Percentiles rank a stretch among this genome's conserved stretches.
phyloP scores from a whole-genome alignment of 2,888 invertebrate genomes.

The Ariolimax columbianus region DNA sequence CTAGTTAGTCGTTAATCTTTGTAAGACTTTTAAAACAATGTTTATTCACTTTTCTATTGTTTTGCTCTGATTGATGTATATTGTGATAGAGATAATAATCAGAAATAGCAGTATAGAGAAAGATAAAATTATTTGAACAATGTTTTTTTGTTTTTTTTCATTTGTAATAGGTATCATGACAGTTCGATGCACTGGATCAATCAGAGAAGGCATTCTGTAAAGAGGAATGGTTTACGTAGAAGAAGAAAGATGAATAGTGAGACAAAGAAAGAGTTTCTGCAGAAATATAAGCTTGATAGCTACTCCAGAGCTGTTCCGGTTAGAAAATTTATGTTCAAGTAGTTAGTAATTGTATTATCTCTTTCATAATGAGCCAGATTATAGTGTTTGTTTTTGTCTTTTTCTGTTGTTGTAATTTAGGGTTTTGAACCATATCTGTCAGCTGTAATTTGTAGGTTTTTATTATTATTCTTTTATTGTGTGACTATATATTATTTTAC shows the following conservation, averaged over 20 bases:
- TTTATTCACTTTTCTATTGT: too few species aligned
- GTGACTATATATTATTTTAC: too few species aligned
- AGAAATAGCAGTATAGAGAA: background rate
- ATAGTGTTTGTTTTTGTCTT: background rate
- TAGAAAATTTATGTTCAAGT: background rate
- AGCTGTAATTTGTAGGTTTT: too few species aligned
- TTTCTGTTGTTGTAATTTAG: background rate
- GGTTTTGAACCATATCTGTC: background rate
- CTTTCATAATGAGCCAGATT: background rate
- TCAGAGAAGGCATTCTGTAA: background rate
- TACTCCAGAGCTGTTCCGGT: conserved; percentile 46
- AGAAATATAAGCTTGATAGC: conserved; percentile 42
- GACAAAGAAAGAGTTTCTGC: conserved; percentile 41
- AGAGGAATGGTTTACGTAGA: conserved; percentile 11
- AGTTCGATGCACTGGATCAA: background rate
- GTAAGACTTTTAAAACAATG: too few species aligned
- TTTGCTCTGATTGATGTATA: too few species aligned
- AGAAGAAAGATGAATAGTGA: conserved; percentile 38
- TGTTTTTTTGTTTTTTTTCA: background rate
- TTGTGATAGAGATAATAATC: too few species aligned
- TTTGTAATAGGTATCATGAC: background rate
- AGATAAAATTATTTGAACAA: background rate
- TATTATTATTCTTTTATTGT: too few species aligned
- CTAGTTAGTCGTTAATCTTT: too few species aligned
- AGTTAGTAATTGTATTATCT: conserved; percentile 11